Evolutionary conservation across 1,140 invertebrate species (phyloP), one percentile per base, ranked within the genome.

Genomic region (Eulimnadia texana): DNA sequence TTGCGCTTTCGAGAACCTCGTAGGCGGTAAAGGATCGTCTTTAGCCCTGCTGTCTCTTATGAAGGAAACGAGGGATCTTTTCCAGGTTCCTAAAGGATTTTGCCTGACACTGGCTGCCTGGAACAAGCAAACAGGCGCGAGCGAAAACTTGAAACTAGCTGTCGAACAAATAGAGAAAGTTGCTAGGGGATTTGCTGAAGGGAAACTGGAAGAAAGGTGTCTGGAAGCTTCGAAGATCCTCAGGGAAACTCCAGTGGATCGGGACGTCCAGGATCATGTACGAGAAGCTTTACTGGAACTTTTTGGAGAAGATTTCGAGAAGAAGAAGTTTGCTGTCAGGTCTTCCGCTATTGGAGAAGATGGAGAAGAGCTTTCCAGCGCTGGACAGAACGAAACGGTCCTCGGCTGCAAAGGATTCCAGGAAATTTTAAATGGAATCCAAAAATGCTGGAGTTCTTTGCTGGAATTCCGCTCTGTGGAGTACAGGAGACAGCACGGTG

Each of bases 341-440:
- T 82, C 80, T 2, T 83, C 81, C 69, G 86, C 82, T 33, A 75
- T 84, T 56, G 82, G 83, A 2, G 88, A 91, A 76, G 88, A 92
- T 72, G 81, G 82, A 6, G 78, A 81, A 59, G 85, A 85, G 67
- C 80, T 70, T 9, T 90, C 87, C 0, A 82, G 84, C 3, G 88
- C 89, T n/a, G 89, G 89, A 22, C 88, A 92, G 75, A 86, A 91
- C 72, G 80, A 82, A 50, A 90, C 86, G 0, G 79, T 83, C 63
- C 72, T 92, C 1, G 85, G 86, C 29, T 70, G 70, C 23, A 73
- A 69, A 9, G 68, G 73, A 27, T 50, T 64, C 23, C 71, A 73
- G 3, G 72, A 82, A 66, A 71, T 90, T 1, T 50, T 81, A 1
- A 64, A 72, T 24, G 80, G 78, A 1, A 72, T 90, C 3, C 72